A percentile compares a stretch with the other conserved stretches of the same genome.
phyloP scores from a whole-genome alignment of 2,888 invertebrate genomes.

The Ornithoptera alexandrae region DNA sequence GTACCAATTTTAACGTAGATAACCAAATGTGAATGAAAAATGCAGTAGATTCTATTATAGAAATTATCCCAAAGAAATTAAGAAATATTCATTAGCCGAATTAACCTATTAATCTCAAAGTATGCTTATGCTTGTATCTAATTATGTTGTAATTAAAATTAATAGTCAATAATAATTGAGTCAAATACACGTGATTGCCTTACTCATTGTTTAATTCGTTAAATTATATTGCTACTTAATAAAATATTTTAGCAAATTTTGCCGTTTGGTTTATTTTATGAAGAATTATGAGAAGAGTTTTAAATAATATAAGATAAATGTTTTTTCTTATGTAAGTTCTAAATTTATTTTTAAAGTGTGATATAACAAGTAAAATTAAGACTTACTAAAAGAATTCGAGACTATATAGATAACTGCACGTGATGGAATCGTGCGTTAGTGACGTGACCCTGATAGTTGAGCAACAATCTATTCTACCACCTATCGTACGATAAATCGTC shows the following conservation, averaged over 20 bases:
- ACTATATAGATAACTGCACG: slow-evolving; percentile 17
- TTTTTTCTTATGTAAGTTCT: too few species aligned
- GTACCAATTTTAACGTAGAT: slow-evolving; percentile 35
- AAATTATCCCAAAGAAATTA: slow-evolving; percentile 73
- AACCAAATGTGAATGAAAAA: slow-evolving; percentile 41
- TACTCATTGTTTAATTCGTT: slow-evolving; percentile 73
- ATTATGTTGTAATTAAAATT: slow-evolving; percentile 64
- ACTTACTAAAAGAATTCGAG: neutral
- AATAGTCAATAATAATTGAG: slow-evolving; percentile 67
- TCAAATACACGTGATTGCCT: slow-evolving; percentile 77
- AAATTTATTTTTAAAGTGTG: too few species aligned
- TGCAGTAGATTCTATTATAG: slow-evolving; percentile 33
- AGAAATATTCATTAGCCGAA: slow-evolving; percentile 68
- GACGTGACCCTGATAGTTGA: slow-evolving; percentile 33
- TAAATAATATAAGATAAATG: too few species aligned
- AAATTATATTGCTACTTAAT: slow-evolving; percentile 71
- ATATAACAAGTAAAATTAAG: neutral
- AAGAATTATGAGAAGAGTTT: neutral
- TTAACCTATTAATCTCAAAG: slow-evolving; percentile 69
- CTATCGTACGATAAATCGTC: slow-evolving; percentile 28
- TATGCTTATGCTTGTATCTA: slow-evolving; percentile 66
- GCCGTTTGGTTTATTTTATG: slow-evolving; percentile 39
- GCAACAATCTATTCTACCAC: slow-evolving; percentile 30
- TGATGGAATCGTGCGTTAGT: slow-evolving; percentile 26
- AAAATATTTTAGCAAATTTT: slow-evolving; percentile 73